Conservation (phyloP, 2,888 invertebrate species). For the Chironomus riparius region DNA sequence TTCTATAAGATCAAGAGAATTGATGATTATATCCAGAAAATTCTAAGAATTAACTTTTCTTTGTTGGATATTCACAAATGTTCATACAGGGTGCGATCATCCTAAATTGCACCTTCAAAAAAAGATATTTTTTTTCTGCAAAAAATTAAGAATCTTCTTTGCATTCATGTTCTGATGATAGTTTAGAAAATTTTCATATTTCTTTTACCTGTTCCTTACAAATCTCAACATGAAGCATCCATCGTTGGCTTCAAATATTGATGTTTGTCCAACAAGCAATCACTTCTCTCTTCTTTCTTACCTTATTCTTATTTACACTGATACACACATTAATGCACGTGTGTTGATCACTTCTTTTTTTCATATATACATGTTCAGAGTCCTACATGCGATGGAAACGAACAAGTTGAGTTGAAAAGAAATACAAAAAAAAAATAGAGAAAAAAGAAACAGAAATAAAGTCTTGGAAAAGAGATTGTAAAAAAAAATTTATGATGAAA, state of each 20-base stretch:
- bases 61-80: neutral
- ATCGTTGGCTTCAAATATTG: neutral
- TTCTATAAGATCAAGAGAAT: neutral
- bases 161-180: neutral
- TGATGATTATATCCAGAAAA: neutral
- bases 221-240: neutral
- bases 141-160: neutral
- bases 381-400: constrained; percentile 6
- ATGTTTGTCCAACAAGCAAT: neutral
- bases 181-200: neutral
- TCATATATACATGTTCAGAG: neutral
- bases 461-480: constrained; percentile 10
- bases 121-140: too few relatives aligned
- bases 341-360: neutral
- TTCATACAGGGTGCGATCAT: constrained; percentile 1
- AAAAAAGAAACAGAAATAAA: neutral
- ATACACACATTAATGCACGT: neutral
- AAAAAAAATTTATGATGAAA: neutral
- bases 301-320: neutral
- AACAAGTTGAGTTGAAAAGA: neutral
- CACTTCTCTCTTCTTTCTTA: neutral
- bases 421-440: neutral
- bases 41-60: neutral
- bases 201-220: constrained; percentile 2
- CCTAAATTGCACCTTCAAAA: constrained; percentile 21